These are phyloP conservation scores for Oscheius sp. DNA, from an alignment of 2,888 invertebrate species.

Conservation along the genomic window DNA sequence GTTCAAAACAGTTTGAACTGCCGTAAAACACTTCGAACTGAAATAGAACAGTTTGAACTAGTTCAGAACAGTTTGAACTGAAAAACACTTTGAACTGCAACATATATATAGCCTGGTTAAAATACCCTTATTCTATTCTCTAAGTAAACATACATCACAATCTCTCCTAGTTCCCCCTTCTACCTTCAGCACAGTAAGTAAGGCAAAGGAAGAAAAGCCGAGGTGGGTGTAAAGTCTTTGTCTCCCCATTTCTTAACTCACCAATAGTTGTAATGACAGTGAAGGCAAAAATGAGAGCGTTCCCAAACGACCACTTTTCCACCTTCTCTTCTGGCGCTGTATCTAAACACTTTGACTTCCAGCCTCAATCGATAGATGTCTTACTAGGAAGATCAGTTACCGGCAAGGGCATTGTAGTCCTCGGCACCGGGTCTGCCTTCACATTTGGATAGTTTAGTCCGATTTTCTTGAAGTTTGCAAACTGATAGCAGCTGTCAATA, in stretches of 20 bases:
- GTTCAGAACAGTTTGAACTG: no score
- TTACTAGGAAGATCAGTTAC: constrained; percentile 3
- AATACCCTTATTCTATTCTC: no score
- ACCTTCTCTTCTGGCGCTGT: constrained; percentile 22
- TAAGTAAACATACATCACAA: no score
- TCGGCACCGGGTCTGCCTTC: constrained; percentile 6
- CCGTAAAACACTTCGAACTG: no score
- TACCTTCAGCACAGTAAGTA: no score
- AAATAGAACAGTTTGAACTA: no score
- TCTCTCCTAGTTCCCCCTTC: no score
- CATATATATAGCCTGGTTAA: no score
- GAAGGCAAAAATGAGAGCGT: constrained; percentile 68
- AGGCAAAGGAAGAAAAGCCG: no score
- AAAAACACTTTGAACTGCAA: no score
- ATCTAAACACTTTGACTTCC: background rate
- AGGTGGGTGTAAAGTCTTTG: background rate
- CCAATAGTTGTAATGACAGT: constrained; percentile 72
- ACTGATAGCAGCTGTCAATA: constrained; percentile 52
- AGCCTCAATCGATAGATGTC: background rate
- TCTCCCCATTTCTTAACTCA: constrained; percentile 17
- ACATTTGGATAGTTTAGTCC: constrained; percentile 18
- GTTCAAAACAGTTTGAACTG: no score
- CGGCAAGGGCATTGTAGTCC: constrained; percentile 12
- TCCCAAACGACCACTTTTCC: constrained; percentile 67
- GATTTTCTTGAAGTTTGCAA: constrained; percentile 38